Percentiles rank a stretch among this genome's conserved stretches.
phyloP scores from a whole-genome alignment of 2,797 vertebrate genomes.

The Hybognathus amarus region DNA sequence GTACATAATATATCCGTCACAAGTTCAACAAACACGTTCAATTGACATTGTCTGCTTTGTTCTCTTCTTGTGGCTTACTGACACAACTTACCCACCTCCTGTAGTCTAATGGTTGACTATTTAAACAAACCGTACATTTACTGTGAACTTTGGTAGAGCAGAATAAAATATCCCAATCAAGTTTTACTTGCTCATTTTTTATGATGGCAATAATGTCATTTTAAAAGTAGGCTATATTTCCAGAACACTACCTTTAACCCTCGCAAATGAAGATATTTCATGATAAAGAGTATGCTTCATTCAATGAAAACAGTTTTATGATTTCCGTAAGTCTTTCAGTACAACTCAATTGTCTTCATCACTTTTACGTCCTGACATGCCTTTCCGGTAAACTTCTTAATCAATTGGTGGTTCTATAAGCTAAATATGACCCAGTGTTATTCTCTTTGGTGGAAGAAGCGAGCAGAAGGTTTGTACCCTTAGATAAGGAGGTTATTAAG shows the following conservation, averaged over 20 bases:
- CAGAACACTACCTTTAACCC: not conserved
- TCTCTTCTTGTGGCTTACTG: not conserved
- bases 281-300: not conserved
- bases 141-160: not conserved
- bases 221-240: not conserved
- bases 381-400: slow-evolving; percentile 12
- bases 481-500: slow-evolving; percentile 16
- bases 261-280: not conserved
- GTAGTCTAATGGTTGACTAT: not conserved
- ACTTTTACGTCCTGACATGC: not conserved
- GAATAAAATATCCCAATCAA: not conserved
- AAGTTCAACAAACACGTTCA: not conserved
- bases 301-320: not conserved
- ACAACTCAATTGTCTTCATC: not conserved
- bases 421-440: not conserved
- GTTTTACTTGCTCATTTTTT: not conserved
- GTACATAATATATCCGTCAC: not conserved
- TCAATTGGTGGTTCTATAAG: slow-evolving; percentile 5
- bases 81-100: not conserved
- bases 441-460: not conserved
- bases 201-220: not conserved
- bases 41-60: not conserved
- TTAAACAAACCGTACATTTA: not conserved
- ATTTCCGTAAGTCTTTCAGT: not conserved
- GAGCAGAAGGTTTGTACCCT: slow-evolving; percentile 20